A percentile compares a stretch with the other conserved stretches of the same genome.
Evolutionary conservation across 1,140 invertebrate species (phyloP).

Genomic region (Pygmarrhopalites habei): DNA sequence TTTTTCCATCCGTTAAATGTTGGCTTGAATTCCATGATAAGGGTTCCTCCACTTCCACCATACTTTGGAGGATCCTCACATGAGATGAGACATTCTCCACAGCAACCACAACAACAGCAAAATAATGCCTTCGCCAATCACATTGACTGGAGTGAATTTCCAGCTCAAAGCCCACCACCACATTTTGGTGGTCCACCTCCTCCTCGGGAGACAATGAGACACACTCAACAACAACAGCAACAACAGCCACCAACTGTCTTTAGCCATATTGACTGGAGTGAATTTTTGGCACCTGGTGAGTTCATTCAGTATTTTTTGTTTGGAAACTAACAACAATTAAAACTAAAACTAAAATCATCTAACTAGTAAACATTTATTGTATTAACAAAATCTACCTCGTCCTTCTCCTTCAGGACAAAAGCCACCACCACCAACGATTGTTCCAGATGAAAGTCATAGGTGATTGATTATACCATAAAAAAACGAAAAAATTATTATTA

Average conservation of each 20-base stretch:
- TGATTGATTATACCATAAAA: too few species aligned
- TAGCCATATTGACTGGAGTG: constrained; percentile 36
- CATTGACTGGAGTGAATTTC: background rate
- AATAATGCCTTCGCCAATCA: background rate
- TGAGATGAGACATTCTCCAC: background rate
- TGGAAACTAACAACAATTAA: too few species aligned
- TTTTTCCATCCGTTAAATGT: constrained; percentile 34
- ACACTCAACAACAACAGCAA: background rate
- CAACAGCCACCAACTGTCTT: constrained; percentile 33
- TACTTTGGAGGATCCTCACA: constrained; percentile 11
- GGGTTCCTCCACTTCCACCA: constrained; percentile 28
- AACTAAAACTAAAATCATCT: too few species aligned
- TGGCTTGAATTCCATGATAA: constrained; percentile 6
- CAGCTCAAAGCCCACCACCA: constrained; percentile 11
- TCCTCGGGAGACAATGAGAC: background rate
- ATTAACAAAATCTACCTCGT: too few species aligned
- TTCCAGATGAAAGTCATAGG: constrained; percentile 16
- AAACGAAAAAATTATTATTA: too few species aligned
- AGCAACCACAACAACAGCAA: background rate
- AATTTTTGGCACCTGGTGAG: constrained; percentile 38
- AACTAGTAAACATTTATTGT: too few species aligned
- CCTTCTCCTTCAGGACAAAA: too few species aligned
- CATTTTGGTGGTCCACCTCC: constrained; percentile 3
- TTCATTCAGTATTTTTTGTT: too few species aligned
- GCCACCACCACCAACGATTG: constrained; percentile 29